Conservation (phyloP, 2,888 invertebrate species). For the Aporophyla lueneburgensis region DNA sequence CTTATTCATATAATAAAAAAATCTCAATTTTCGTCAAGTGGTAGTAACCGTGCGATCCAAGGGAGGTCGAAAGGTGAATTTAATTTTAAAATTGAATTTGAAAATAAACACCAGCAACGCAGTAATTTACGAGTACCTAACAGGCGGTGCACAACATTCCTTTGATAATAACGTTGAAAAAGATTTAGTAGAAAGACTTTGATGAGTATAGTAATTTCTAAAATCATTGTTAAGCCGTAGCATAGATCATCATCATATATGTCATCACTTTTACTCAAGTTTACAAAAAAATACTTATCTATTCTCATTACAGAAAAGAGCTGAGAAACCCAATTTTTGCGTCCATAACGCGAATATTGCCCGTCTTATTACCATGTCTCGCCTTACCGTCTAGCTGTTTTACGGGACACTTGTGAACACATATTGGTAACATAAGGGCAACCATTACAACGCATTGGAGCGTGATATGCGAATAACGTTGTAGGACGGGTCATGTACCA, state of each 20-base stretch:
- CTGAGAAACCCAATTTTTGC: conserved; percentile 17
- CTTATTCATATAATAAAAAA: too few species aligned
- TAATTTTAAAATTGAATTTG: not conserved
- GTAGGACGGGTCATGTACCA: conserved; percentile 58
- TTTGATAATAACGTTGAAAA: not conserved
- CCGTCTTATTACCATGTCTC: conserved; percentile 26
- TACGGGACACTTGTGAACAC: conserved; percentile 58
- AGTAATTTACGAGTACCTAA: not conserved
- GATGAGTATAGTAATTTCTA: too few species aligned
- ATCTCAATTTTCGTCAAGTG: too few species aligned
- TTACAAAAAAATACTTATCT: not conserved
- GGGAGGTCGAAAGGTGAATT: too few species aligned
- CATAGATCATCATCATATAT: not conserved
- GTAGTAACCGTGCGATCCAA: too few species aligned
- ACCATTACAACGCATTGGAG: conserved; percentile 49
- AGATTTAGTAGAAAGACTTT: not conserved
- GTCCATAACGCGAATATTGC: conserved; percentile 18
- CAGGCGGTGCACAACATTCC: not conserved
- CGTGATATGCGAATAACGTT: conserved; percentile 60
- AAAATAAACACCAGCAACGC: not conserved
- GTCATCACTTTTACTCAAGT: not conserved
- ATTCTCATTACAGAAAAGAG: conserved; percentile 7
- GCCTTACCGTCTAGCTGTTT: conserved; percentile 47
- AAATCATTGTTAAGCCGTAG: not conserved
- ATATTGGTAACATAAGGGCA: conserved; percentile 55